A percentile compares a stretch with the other conserved stretches of the same genome.
Evolutionary conservation across 23 tunicate species (phyloP).

Genomic region (Diplosoma virens): DNA sequence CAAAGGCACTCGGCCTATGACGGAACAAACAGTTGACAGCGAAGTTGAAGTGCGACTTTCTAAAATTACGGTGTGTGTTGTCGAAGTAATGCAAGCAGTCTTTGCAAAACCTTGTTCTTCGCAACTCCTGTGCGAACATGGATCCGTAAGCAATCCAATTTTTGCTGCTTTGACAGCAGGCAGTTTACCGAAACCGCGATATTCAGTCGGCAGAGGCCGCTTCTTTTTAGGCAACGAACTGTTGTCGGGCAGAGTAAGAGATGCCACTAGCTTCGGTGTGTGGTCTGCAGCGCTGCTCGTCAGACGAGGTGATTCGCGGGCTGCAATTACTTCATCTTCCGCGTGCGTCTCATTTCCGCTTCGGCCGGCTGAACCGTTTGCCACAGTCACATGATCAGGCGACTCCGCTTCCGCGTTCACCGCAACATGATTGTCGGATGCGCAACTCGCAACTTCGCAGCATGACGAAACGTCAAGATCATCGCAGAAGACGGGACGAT

Average conservation of each 20-base stretch:
- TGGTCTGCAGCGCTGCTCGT: no score
- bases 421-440: background rate
- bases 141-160: background rate
- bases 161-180: background rate
- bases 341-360: background rate
- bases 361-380: background rate
- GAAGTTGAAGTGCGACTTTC: constrained; percentile 36
- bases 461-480: constrained; percentile 61
- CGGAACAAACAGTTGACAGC: constrained; percentile 27
- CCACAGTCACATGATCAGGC: constrained; percentile 1
- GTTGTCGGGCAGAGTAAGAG: background rate
- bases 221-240: constrained; percentile 81
- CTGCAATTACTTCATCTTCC: background rate
- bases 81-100: constrained; percentile 12
- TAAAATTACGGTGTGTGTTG: constrained; percentile 20
- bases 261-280: no score
- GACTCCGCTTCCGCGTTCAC: background rate
- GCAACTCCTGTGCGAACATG: no score
- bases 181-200: constrained; percentile 1
- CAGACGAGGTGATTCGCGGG: background rate
- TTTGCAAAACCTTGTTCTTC: background rate
- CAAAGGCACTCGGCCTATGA: background rate
- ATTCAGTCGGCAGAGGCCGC: constrained; percentile 86
- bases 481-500: constrained; percentile 32
- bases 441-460: constrained; percentile 29